phyloP scores from a whole-genome alignment of 2,113 vertebrate species.

The Tyto alba region DNA sequence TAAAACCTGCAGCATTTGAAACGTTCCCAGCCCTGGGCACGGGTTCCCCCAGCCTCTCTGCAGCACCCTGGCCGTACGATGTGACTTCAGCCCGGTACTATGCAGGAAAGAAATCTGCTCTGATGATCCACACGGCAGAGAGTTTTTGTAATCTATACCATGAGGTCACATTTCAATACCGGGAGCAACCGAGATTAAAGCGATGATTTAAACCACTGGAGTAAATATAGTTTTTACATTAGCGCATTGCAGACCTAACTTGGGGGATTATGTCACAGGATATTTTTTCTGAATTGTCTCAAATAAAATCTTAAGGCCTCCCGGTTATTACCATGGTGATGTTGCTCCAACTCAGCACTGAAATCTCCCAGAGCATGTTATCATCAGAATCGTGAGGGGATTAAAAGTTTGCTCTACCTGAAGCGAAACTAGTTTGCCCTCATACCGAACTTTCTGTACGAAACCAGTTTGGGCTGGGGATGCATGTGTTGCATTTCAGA shows the following conservation, averaged over 20 bases:
- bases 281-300: conserved; percentile 46
- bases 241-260: background rate
- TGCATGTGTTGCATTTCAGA: background rate
- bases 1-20: background rate
- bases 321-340: conserved; percentile 63
- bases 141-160: conserved; percentile 11
- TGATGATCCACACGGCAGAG: background rate
- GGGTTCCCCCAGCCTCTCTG: background rate
- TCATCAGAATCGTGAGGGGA: background rate
- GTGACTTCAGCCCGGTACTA: conserved; percentile 7
- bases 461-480: background rate
- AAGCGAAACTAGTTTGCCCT: conserved; percentile 13
- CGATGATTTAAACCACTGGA: conserved; percentile 12
- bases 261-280: conserved; percentile 21
- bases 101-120: background rate
- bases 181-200: conserved; percentile 23
- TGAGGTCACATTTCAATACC: conserved; percentile 12
- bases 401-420: background rate
- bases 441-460: background rate
- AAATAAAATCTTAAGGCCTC: conserved; percentile 13
- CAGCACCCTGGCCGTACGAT: background rate
- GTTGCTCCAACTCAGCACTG: conserved; percentile 9
- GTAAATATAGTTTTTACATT: conserved; percentile 46
- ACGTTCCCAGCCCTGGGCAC: background rate
- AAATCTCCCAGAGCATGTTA: conserved; percentile 45